Evolutionary conservation across 2,797 vertebrate species (phyloP).

Genomic region (Hylomyscus alleni): DNA sequence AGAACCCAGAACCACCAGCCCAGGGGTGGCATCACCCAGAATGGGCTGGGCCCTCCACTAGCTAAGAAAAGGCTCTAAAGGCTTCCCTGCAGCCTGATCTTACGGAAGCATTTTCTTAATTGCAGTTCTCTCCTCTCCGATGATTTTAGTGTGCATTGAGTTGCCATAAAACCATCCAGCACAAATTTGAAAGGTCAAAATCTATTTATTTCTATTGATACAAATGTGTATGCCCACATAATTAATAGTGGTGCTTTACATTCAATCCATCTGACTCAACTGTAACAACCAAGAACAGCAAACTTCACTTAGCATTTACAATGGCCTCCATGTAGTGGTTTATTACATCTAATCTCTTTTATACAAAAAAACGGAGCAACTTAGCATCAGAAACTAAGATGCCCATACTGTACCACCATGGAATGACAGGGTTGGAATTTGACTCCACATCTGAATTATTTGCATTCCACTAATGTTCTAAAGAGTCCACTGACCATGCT

Average conservation of each 20-base stretch:
- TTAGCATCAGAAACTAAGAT: background rate
- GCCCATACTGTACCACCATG: background rate
- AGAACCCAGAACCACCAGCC: background rate
- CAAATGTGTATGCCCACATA: background rate
- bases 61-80: background rate
- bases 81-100: background rate
- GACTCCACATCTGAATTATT: background rate
- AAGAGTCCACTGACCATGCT: background rate
- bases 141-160: background rate
- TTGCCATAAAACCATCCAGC: background rate
- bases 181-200: constrained; percentile 5
- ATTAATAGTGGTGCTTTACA: constrained; percentile 3
- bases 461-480: background rate
- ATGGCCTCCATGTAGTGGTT: background rate
- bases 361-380: background rate
- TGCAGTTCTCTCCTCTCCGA: background rate
- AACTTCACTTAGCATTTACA: constrained; percentile 7
- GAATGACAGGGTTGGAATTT: background rate
- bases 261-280: constrained; percentile 17
- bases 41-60: background rate
- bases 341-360: background rate
- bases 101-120: background rate
- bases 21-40: background rate
- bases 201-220: background rate
- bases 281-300: background rate